Conservation (phyloP, 2,113 vertebrate species). For the Chaetops frenatus region DNA sequence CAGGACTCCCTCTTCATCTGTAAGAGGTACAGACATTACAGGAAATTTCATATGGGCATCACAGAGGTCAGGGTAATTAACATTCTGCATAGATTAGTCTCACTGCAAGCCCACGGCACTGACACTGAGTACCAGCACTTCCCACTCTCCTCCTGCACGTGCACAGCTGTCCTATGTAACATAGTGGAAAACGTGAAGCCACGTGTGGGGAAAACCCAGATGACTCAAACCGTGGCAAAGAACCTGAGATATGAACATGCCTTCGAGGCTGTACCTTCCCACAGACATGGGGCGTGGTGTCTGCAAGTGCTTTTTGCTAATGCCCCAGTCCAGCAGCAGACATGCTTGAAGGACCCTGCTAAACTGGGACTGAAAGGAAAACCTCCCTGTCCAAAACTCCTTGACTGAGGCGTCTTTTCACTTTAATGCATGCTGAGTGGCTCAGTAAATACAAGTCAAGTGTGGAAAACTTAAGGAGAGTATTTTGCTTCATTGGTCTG, state of each 20-base stretch:
- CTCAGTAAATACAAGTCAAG: background rate
- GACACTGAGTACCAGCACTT: background rate
- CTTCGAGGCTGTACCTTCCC: background rate
- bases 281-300: rapidly evolving
- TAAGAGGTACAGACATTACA: background rate
- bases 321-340: background rate
- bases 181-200: background rate
- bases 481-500: background rate
- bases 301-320: background rate
- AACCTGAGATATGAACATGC: background rate
- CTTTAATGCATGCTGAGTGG: background rate
- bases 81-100: background rate
- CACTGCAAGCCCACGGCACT: background rate
- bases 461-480: background rate
- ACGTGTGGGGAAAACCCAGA: background rate
- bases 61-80: background rate
- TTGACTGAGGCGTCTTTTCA: background rate
- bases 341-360: background rate
- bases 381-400: background rate
- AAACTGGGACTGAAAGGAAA: background rate
- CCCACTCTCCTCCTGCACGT: rapidly evolving
- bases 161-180: background rate
- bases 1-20: background rate
- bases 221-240: background rate
- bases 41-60: background rate